Base-by-base conservation (phyloP, 2,797 vertebrate species). In the Xenopus petersii region DNA sequence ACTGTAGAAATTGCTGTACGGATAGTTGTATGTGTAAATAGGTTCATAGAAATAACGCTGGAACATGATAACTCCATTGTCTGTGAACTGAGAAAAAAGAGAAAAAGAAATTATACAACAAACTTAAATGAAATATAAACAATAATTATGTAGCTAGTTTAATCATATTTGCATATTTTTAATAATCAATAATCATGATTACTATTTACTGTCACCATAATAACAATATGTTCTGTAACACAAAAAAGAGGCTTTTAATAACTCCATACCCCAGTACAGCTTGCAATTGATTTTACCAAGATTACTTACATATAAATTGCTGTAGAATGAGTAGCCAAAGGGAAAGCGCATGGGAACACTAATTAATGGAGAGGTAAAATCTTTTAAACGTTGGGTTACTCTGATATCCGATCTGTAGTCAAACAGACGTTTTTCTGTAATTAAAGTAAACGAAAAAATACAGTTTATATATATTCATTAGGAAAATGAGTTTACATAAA, bases 241-340 rank as follows among this genome's bases (percentile, higher is more conserved):
- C 26, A 30, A 30, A 30, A 30, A 30, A 30, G 26, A 30, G 26
- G 4, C 26, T 30, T 30, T 30, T 30, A 4, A 30, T 30, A 30
- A 30, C 26, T 30, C 26, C 26, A 30, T 2, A 30, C 26, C 26
- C 26, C 26, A 30, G 26, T 30, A 30, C 2, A 30, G 26, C 26
- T 30, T 30, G 26, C 26, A 2, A 30, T 30, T 30, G 26, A 30
- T 30, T 30, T 30, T 30, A 30, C 5, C 36, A 42, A 9, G 36
- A 42, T 24, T 42, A 79, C 81, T 62, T 75, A 82, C 81, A 70
- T 82, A 82, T 71, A 82, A 77, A 11, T 54, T 33, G 51, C 17
- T 69, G 58, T 81, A 82, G 71, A 73, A 80, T 26, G 30, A 46
- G 46, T 60, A 17, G 24, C 79, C 81, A 73, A 82, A 82, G 16